Conservation (phyloP, 2,888 invertebrate genomes). For the Ophion slaviceki region DNA sequence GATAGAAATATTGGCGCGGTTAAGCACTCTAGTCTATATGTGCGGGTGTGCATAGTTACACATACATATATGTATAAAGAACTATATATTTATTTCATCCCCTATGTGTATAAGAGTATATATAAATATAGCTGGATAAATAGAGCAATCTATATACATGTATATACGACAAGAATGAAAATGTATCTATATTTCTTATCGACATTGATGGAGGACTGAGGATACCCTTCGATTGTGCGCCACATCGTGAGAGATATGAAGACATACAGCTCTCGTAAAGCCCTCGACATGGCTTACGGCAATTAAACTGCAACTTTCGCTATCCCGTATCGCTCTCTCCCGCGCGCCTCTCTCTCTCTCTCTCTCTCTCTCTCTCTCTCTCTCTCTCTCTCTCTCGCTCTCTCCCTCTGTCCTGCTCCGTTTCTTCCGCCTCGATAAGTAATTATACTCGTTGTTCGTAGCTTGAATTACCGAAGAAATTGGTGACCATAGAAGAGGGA, state of each 20-base stretch:
- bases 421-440: constrained; percentile 56
- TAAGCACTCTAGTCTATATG: background rate
- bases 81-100: background rate
- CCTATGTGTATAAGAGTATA: background rate
- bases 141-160: too few relatives aligned
- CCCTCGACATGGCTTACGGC: constrained; percentile 51
- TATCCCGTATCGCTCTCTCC: constrained; percentile 1
- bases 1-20: constrained; percentile 53
- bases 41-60: background rate
- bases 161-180: background rate
- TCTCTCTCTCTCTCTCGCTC: background rate
- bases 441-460: constrained; percentile 59
- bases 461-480: constrained; percentile 45
- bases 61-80: constrained; percentile 1
- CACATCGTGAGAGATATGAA: constrained; percentile 18
- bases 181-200: constrained; percentile 20
- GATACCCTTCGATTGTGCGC: background rate
- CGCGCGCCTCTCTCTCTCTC: background rate
- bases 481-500: background rate
- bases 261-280: constrained; percentile 33
- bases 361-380: constrained; percentile 1
- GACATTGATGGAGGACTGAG: constrained; percentile 6
- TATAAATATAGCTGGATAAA: too few relatives aligned
- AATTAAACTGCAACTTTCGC: constrained; percentile 63
- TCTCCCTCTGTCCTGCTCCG: constrained; percentile 20